Conservation (phyloP, 2,113 vertebrate genomes). For the Solenodon paradoxus region DNA sequence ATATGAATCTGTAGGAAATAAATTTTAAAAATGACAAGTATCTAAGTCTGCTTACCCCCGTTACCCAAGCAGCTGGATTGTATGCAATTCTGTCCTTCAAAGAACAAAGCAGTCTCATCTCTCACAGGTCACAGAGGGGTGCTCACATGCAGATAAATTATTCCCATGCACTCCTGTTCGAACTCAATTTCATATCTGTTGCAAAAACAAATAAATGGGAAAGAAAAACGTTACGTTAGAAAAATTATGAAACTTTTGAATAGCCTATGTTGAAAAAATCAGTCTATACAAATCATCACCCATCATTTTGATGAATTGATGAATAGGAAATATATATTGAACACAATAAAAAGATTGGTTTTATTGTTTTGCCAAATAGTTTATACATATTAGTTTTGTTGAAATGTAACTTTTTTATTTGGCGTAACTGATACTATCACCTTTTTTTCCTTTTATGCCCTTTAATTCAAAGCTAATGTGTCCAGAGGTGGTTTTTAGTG, state of each 20-base stretch:
- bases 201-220: background rate
- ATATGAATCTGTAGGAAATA: background rate
- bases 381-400: background rate
- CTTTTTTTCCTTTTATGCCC: background rate
- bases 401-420: background rate
- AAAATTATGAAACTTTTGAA: constrained; percentile 7
- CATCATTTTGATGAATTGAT: background rate
- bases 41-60: background rate
- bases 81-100: background rate
- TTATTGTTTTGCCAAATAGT: background rate
- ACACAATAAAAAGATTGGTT: background rate
- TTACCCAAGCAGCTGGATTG: background rate
- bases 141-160: too few species aligned
- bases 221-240: background rate
- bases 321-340: background rate
- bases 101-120: background rate
- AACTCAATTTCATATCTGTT: background rate
- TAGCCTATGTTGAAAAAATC: background rate
- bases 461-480: constrained; percentile 17
- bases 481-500: background rate
- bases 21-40: background rate
- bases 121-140: background rate
- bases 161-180: background rate
- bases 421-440: background rate
- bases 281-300: background rate